Conservation (phyloP, 2,888 invertebrate genomes). For the Trypoxylon attenuatum region DNA sequence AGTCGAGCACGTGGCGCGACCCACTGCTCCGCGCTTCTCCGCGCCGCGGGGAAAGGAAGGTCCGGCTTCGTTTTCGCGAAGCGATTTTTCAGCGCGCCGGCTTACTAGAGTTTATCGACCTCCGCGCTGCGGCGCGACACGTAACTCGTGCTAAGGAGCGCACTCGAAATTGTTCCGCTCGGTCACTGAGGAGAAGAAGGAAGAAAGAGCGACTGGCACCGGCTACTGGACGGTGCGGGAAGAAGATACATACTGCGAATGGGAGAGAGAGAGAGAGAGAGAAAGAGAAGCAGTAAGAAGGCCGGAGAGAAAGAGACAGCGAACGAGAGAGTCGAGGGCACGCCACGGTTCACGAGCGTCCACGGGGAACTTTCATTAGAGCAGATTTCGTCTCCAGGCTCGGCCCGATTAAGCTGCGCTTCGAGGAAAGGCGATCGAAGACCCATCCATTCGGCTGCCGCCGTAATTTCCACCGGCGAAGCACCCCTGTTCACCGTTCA, state of each 20-base stretch:
- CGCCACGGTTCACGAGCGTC: slow-evolving; percentile 35
- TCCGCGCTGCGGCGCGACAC: background rate
- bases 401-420: slow-evolving; percentile 17
- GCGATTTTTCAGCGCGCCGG: background rate
- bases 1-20: background rate
- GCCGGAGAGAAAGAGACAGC: background rate
- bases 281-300: background rate
- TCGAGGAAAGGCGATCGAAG: slow-evolving; percentile 20
- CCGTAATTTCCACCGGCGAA: slow-evolving; percentile 6
- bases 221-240: background rate
- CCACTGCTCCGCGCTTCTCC: background rate
- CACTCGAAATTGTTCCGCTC: background rate
- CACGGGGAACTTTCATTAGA: slow-evolving; percentile 48
- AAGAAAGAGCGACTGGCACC: background rate
- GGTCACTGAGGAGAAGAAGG: background rate
- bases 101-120: background rate
- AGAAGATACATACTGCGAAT: background rate
- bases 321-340: slow-evolving; percentile 26
- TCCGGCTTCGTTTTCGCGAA: background rate
- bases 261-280: background rate
- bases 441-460: slow-evolving; percentile 9
- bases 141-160: background rate
- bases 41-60: background rate
- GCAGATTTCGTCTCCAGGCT: slow-evolving; percentile 46
- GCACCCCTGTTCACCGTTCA: background rate